Percentiles rank a stretch among this genome's conserved stretches.
Evolutionary conservation across 2,113 vertebrate genomes (phyloP).

Genomic region (Mionectes macconnelli): DNA sequence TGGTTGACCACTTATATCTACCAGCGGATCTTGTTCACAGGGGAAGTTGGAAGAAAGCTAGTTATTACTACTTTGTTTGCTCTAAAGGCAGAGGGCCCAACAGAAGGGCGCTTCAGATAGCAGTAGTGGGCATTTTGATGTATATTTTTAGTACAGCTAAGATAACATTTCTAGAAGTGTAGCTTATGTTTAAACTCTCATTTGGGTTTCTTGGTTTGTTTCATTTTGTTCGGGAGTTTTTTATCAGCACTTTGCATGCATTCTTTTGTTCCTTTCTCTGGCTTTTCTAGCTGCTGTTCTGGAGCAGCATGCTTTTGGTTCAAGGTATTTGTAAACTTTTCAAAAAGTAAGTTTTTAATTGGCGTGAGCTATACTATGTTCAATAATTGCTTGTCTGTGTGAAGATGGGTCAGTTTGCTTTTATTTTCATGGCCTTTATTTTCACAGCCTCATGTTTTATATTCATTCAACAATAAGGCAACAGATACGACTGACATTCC

Average conservation of each 20-base stretch:
- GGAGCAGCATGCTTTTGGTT: background rate
- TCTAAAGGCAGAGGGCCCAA: slow-evolving; percentile 50
- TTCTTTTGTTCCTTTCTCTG: background rate
- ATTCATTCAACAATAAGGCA: background rate
- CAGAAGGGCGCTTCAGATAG: slow-evolving; percentile 61
- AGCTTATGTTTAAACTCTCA: background rate
- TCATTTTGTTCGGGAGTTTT: background rate
- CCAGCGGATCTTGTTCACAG: background rate
- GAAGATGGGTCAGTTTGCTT: background rate
- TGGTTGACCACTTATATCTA: background rate
- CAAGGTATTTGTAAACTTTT: background rate
- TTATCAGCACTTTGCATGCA: background rate
- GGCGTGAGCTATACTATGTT: background rate
- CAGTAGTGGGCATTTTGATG: slow-evolving; percentile 28
- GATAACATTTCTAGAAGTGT: background rate
- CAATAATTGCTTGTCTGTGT: background rate
- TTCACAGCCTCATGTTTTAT: background rate
- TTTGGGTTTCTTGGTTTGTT: slow-evolving; percentile 23
- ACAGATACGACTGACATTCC: background rate
- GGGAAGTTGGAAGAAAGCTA: slow-evolving; percentile 46
- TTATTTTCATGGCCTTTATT: background rate
- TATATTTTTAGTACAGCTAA: slow-evolving; percentile 22
- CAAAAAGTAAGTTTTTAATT: background rate
- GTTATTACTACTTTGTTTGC: slow-evolving; percentile 45
- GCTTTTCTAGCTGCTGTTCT: background rate